Percentiles rank a stretch among this genome's conserved stretches.
Conservation (phyloP, 1,140 invertebrate genomes). For the Drosophila punjabiensis region DNA sequence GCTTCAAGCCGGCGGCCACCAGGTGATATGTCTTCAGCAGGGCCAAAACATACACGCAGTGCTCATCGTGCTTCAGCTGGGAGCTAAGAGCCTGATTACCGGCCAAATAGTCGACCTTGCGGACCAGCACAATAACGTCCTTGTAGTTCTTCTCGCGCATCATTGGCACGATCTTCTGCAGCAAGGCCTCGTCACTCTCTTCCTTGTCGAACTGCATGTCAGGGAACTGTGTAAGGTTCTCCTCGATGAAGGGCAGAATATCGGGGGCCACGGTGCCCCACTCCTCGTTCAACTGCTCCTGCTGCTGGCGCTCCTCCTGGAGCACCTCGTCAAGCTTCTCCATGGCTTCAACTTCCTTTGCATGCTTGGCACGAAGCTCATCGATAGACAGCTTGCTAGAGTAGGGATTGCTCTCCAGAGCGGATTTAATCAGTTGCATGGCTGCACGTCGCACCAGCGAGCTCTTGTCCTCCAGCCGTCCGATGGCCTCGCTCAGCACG, state of each 20-base stretch:
- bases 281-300: constrained; percentile 85
- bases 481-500: constrained; percentile 88
- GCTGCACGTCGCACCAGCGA: constrained; percentile 92
- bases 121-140: constrained; percentile 64
- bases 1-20: constrained; percentile 63
- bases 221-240: constrained; percentile 73
- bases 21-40: constrained; percentile 75
- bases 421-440: constrained; percentile 90
- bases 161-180: constrained; percentile 58
- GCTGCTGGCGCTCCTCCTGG: constrained; percentile 82
- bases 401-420: constrained; percentile 93
- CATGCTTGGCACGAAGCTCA: constrained; percentile 87
- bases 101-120: constrained; percentile 68
- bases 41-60: constrained; percentile 66
- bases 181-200: constrained; percentile 71
- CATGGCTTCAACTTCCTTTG: constrained; percentile 87
- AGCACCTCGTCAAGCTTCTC: constrained; percentile 87
- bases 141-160: constrained; percentile 71
- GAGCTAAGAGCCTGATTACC: constrained; percentile 66
- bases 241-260: constrained; percentile 84
- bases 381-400: constrained; percentile 87
- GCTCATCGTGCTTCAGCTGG: constrained; percentile 64
- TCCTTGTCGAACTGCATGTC: constrained; percentile 67
- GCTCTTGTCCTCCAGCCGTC: constrained; percentile 91
- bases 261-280: constrained; percentile 76